Conservation (phyloP, 37 sponge, comb jelly and placozoan genomes). For the Aplysina aerophoba region DNA sequence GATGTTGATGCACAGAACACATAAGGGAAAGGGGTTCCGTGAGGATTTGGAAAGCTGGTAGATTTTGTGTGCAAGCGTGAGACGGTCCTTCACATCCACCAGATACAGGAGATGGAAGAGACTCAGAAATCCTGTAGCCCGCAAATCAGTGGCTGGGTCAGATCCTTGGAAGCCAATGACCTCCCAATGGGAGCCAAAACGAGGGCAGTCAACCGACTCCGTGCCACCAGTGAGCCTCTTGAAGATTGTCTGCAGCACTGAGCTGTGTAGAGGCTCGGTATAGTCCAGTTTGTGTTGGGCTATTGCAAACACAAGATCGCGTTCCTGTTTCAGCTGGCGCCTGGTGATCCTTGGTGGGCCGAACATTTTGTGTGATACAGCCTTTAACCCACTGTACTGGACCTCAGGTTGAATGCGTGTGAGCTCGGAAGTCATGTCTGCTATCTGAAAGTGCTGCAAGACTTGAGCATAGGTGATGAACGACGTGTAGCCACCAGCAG, state of each 20-base stretch:
- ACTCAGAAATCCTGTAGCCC: slow-evolving; percentile 86
- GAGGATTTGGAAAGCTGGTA: slow-evolving; percentile 45
- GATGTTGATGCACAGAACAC: slow-evolving; percentile 79
- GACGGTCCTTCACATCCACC: slow-evolving; percentile 42
- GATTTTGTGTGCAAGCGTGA: slow-evolving; percentile 63
- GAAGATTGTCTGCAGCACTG: slow-evolving; percentile 44
- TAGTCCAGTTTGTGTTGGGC: slow-evolving; percentile 62
- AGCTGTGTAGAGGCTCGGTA: slow-evolving; percentile 62
- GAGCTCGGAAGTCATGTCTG: slow-evolving; percentile 42
- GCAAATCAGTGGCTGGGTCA: slow-evolving; percentile 88
- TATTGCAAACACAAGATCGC: slow-evolving; percentile 69
- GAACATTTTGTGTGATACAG: slow-evolving; percentile 29
- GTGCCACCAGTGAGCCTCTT: slow-evolving; percentile 18
- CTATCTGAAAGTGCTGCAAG: slow-evolving; percentile 58
- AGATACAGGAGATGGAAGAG: slow-evolving; percentile 74
- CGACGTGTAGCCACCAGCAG: neutral
- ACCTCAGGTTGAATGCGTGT: slow-evolving; percentile 34
- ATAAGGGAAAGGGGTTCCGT: slow-evolving; percentile 67
- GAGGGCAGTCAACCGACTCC: slow-evolving; percentile 33
- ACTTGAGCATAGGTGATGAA: slow-evolving; percentile 64
- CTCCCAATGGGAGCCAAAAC: slow-evolving; percentile 90
- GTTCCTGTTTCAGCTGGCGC: slow-evolving; percentile 58
- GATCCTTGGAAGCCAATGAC: slow-evolving; percentile 85
- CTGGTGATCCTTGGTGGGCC: slow-evolving; percentile 49
- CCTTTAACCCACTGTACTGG: slow-evolving; percentile 19